Evolutionary conservation across 2,113 vertebrate genomes (phyloP), one percentile per base, ranked within the genome.

Genomic region (Pelusios castaneus): DNA sequence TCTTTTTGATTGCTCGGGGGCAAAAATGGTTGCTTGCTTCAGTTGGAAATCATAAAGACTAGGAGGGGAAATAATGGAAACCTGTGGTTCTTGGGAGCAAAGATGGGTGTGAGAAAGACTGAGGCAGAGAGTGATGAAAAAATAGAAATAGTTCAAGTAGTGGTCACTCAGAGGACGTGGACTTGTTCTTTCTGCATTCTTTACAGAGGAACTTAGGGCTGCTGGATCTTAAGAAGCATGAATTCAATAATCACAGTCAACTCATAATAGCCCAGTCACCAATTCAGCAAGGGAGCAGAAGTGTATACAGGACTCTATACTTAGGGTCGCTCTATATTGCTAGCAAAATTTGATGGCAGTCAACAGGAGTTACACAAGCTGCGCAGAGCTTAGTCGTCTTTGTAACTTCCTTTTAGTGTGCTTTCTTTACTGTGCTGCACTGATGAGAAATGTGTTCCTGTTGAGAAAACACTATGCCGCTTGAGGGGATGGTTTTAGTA

Each of bases 31-130:
- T 0, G 75, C 55, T 88, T 90, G 45, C 77, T 52, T 73, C 51
- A 79, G 2, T 76, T 1, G 41, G 2, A 8, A 4, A 34, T 82
- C 17, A 2, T 14, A 78, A 2, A 87, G 6, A 92, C 49, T 4
- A 81, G 2, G 1, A 78, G 6, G 6, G 9, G 2, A 6, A 2
- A 63, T 85, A 82, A 24, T 38, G 76, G 45, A 14, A 87, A 51
- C 9, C n/a, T 73, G 17, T 70, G 10, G 5, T 0, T 38, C n/a
- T 54, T 22, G 10, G 38, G 52, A 1, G 25, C 2, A 14, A 1
- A 73, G 38, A 5, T 92, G 16, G 2, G 87, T 70, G 34, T 10
- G 6, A 6, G 4, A 80, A 19, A 79, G 4, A 4, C 38, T 41
- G 14, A 70, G 21, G 21, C 67, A 73, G 67, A 17, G 7, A n/a